Evolutionary conservation across 2,888 invertebrate genomes (phyloP).

Genomic region (Opisthograptis luteolata): DNA sequence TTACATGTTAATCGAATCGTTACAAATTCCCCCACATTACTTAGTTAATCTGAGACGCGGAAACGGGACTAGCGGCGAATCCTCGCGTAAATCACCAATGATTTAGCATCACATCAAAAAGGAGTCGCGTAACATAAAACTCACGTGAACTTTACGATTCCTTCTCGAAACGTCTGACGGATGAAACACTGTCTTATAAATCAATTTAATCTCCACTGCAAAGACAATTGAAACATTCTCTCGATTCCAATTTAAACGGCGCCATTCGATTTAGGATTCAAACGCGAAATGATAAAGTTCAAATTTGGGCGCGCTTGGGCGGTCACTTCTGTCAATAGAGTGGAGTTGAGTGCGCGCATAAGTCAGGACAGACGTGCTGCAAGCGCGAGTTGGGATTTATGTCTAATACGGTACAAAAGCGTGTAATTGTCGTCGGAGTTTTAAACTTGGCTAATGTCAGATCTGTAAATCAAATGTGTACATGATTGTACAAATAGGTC

Average conservation of each 20-base stretch:
- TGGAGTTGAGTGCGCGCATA: constrained; percentile 58
- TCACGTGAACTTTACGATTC: constrained; percentile 66
- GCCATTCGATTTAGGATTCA: constrained; percentile 25
- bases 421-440: constrained; percentile 73
- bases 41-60: constrained; percentile 42
- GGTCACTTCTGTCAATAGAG: constrained; percentile 41
- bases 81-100: constrained; percentile 60
- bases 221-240: constrained; percentile 70
- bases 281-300: constrained; percentile 26
- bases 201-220: constrained; percentile 73
- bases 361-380: constrained; percentile 62
- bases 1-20: too few species aligned
- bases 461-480: constrained; percentile 64
- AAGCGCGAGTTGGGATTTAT: constrained; percentile 55
- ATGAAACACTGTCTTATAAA: constrained; percentile 71
- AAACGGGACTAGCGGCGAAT: constrained; percentile 48
- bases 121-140: constrained; percentile 49
- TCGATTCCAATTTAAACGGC: constrained; percentile 30
- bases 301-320: constrained; percentile 25
- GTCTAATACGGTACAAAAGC: constrained; percentile 68
- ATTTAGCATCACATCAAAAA: constrained; percentile 72
- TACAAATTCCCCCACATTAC: not conserved
- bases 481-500: constrained; percentile 61
- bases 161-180: constrained; percentile 66
- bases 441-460: constrained; percentile 56